Percentiles rank a stretch among this genome's conserved stretches.
Evolutionary conservation across 2,113 vertebrate genomes (phyloP).

Genomic region (Corythornis vintsioides): DNA sequence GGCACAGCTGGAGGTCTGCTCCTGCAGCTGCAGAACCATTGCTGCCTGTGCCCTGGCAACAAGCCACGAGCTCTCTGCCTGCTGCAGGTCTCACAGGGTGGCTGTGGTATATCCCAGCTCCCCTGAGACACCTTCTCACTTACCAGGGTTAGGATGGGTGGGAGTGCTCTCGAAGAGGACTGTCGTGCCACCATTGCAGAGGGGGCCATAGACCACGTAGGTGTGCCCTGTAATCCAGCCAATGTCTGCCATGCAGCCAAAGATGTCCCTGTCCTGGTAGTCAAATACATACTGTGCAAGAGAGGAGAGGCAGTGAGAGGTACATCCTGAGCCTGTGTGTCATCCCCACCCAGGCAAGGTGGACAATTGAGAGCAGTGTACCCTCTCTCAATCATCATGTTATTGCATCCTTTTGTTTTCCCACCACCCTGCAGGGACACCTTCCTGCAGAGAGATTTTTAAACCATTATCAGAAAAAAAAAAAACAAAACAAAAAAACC

Average conservation of each 20-base stretch:
- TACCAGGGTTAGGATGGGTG: slow-evolving; percentile 76
- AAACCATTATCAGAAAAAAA: not conserved
- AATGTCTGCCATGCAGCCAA: slow-evolving; percentile 83
- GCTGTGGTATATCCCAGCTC: not conserved
- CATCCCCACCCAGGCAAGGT: not conserved
- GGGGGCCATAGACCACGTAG: slow-evolving; percentile 80
- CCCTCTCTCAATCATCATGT: not conserved
- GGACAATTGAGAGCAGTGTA: not conserved
- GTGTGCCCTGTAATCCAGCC: slow-evolving; percentile 87
- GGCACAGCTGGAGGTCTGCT: accelerated
- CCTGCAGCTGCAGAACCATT: not conserved
- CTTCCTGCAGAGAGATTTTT: not conserved
- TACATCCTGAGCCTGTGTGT: not conserved
- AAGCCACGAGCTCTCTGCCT: not conserved
- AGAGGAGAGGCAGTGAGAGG: not conserved
- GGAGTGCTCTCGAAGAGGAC: slow-evolving; percentile 86
- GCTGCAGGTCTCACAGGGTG: not conserved
- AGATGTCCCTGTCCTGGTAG: slow-evolving; percentile 83
- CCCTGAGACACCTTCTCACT: slow-evolving; percentile 30
- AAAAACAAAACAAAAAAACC: not conserved
- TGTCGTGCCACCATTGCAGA: slow-evolving; percentile 84
- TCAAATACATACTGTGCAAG: slow-evolving; percentile 77
- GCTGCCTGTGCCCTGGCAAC: not conserved
- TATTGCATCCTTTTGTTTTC: not conserved
- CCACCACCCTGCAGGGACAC: no score